phyloP scores from a whole-genome alignment of 2,888 invertebrate species.

The Aporophyla nigra region DNA sequence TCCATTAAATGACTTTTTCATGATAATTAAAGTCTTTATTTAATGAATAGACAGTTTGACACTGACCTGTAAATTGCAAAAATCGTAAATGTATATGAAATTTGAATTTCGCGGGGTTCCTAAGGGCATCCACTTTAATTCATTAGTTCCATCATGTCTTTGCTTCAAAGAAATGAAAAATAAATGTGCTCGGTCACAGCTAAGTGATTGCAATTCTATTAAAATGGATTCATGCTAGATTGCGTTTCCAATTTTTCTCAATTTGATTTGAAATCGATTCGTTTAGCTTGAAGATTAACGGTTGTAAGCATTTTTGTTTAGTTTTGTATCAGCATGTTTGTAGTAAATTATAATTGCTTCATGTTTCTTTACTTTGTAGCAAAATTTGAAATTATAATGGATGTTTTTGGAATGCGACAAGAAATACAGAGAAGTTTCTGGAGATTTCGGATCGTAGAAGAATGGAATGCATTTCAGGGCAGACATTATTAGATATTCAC shows the following conservation, averaged over 20 bases:
- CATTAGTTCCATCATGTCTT: slow-evolving; percentile 24
- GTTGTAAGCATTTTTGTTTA: slow-evolving; percentile 52
- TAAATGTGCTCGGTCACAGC: slow-evolving; percentile 41
- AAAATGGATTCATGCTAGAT: slow-evolving; percentile 58
- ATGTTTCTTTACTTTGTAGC: slow-evolving; percentile 18
- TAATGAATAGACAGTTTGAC: too few relatives aligned
- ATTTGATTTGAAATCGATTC: slow-evolving; percentile 65
- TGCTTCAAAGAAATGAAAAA: slow-evolving; percentile 25
- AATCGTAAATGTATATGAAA: too few relatives aligned
- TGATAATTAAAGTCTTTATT: too few relatives aligned
- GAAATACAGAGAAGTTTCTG: neutral
- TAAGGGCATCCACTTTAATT: neutral
- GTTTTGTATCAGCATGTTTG: slow-evolving; percentile 56
- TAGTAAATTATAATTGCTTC: slow-evolving; percentile 52
- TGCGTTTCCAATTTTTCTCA: slow-evolving; percentile 63
- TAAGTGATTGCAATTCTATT: slow-evolving; percentile 57
- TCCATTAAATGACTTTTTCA: too few relatives aligned
- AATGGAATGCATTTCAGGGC: neutral
- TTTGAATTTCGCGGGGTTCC: too few relatives aligned
- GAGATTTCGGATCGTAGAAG: neutral
- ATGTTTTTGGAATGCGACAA: slow-evolving; percentile 12
- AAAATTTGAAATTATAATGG: slow-evolving; percentile 3
- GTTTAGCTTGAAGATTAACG: slow-evolving; percentile 60
- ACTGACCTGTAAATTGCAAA: too few relatives aligned
- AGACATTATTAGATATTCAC: neutral